These are phyloP conservation scores for Pseudobourletiella spinata DNA, from an alignment of 1,140 invertebrate genomes.

Conservation along the genomic window DNA sequence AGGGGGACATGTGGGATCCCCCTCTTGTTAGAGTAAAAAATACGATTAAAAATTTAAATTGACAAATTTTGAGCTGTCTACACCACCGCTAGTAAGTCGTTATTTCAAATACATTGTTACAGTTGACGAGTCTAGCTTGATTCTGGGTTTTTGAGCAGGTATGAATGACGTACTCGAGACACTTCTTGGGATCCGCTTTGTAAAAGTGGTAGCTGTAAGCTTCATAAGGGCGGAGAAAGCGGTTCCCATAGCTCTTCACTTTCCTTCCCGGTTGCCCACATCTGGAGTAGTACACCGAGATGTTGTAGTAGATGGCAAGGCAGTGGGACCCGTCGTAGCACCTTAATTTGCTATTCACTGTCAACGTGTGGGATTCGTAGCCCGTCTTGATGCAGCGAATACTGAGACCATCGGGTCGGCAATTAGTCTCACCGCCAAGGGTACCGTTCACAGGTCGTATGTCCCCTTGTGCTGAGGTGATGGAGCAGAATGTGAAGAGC, in stretches of 20 bases:
- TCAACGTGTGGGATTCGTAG: neutral
- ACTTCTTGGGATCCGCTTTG: neutral
- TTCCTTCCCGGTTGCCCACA: neutral
- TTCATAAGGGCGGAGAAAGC: neutral
- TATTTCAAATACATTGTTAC: neutral
- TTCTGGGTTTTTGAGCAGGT: neutral
- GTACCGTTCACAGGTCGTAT: too few species aligned
- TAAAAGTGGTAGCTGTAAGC: neutral
- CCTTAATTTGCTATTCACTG: neutral
- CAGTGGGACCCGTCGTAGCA: neutral
- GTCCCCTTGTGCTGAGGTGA: too few species aligned
- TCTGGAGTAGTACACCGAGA: neutral
- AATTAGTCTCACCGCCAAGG: too few species aligned
- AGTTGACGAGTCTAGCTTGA: neutral
- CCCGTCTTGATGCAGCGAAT: neutral
- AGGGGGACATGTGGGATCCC: too few species aligned
- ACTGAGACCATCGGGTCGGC: neutral
- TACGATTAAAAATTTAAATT: too few species aligned
- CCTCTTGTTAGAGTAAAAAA: too few species aligned
- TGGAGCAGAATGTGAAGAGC: too few species aligned
- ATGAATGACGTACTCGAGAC: slow-evolving; percentile 1
- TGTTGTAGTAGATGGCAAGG: neutral
- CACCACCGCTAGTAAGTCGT: neutral
- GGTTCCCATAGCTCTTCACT: neutral
- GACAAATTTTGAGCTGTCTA: too few species aligned